Evolutionary conservation across 2,113 vertebrate genomes (phyloP).

Genomic region (Picathartes gymnocephalus): DNA sequence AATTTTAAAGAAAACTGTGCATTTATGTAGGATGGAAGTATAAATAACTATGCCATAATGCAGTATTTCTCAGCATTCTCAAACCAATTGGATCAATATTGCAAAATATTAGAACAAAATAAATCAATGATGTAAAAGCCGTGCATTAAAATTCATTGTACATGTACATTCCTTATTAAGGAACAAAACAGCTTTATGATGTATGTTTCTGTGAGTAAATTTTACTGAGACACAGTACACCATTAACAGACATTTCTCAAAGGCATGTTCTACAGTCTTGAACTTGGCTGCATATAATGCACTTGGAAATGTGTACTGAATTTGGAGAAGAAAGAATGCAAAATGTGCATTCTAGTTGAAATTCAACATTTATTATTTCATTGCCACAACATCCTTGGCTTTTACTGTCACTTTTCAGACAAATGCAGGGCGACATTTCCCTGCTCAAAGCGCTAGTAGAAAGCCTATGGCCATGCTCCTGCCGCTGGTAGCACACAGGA

Average conservation of each 20-base stretch:
- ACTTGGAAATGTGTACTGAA: neutral
- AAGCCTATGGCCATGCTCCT: neutral
- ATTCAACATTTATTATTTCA: neutral
- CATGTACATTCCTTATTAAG: neutral
- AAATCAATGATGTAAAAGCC: neutral
- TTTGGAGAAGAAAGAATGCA: neutral
- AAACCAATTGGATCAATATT: neutral
- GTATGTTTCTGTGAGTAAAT: neutral
- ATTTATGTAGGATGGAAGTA: neutral
- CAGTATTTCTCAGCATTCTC: neutral
- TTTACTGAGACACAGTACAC: neutral
- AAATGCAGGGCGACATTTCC: neutral
- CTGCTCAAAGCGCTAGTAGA: neutral
- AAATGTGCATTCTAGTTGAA: neutral
- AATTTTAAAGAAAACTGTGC: neutral
- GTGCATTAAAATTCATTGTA: neutral
- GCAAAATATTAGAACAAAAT: neutral
- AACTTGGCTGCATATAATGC: neutral
- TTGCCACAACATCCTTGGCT: neutral
- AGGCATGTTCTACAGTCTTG: neutral
- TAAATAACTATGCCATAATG: neutral
- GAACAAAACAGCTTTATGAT: neutral
- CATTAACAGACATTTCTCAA: neutral
- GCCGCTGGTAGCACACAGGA: neutral
- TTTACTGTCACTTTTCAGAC: neutral